Conservation (phyloP, 2,888 invertebrate genomes). For the Ethmia dodecea region DNA sequence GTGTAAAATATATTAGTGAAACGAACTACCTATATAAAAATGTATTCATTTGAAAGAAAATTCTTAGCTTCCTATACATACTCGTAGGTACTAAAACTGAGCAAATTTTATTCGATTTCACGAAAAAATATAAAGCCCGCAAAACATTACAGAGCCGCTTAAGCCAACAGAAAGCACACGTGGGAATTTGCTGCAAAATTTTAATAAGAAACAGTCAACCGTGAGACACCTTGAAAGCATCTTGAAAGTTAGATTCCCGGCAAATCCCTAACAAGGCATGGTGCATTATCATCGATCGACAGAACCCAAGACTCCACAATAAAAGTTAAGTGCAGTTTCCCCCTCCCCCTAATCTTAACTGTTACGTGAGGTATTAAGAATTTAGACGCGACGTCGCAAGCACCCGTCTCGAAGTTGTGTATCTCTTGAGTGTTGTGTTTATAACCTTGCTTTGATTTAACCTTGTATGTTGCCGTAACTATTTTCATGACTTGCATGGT, state of each 20-base stretch:
- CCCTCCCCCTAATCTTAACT: slow-evolving; percentile 55
- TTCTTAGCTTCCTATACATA: too few relatives aligned
- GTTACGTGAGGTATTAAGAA: slow-evolving; percentile 77
- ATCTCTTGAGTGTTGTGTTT: slow-evolving; percentile 15
- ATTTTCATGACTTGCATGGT: slow-evolving; percentile 17
- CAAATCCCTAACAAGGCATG: slow-evolving; percentile 3
- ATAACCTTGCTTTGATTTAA: slow-evolving; percentile 18
- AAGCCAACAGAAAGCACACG: too few relatives aligned
- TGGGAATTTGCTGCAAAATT: too few relatives aligned
- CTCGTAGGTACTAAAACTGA: too few relatives aligned
- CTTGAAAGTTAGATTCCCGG: neutral
- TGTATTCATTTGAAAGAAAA: too few relatives aligned
- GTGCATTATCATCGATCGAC: slow-evolving; percentile 61
- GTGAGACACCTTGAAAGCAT: neutral
- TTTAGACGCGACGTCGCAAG: slow-evolving; percentile 52
- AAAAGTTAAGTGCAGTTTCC: slow-evolving; percentile 64
- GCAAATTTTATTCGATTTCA: too few relatives aligned
- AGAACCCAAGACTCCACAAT: slow-evolving; percentile 48
- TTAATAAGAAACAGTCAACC: neutral
- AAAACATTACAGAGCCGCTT: too few relatives aligned
- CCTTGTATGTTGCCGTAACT: slow-evolving; percentile 3
- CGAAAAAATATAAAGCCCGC: too few relatives aligned
- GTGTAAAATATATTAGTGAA: too few relatives aligned
- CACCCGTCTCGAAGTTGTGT: neutral
- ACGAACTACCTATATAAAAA: too few relatives aligned